A percentile compares a stretch with the other conserved stretches of the same genome.
Conservation (phyloP, 2,797 vertebrate genomes). For the Sorex maritimensis region DNA sequence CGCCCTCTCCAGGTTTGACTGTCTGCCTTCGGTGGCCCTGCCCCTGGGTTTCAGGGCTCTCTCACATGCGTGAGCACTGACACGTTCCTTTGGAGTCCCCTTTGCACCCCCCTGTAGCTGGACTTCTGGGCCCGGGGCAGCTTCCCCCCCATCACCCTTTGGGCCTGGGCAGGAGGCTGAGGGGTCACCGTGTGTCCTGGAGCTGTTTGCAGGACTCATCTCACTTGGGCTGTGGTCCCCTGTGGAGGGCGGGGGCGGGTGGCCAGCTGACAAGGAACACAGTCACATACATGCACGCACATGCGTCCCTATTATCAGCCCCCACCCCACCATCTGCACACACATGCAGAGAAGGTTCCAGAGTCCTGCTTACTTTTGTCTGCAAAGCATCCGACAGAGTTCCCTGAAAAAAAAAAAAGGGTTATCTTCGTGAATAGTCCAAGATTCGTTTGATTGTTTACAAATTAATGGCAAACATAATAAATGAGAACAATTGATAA, state of each 20-base stretch:
- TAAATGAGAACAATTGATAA: neutral
- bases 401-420: slow-evolving; percentile 48
- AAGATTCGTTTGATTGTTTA: neutral
- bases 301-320: no score
- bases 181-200: neutral
- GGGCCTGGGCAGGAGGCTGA: neutral
- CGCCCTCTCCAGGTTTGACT: neutral
- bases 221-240: neutral
- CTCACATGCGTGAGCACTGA: no score
- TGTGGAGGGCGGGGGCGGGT: neutral
- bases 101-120: neutral
- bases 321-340: no score
- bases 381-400: neutral
- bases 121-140: neutral
- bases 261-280: neutral
- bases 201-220: neutral
- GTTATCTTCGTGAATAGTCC: slow-evolving; percentile 35
- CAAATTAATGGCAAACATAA: slow-evolving; percentile 6
- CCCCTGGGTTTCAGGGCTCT: no score
- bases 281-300: no score
- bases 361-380: neutral
- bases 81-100: neutral
- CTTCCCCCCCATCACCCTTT: neutral
- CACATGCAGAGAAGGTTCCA: fast-evolving
- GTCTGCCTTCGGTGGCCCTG: neutral